Conservation (phyloP, 2,888 invertebrate species). For the Halocaridina rubra region DNA sequence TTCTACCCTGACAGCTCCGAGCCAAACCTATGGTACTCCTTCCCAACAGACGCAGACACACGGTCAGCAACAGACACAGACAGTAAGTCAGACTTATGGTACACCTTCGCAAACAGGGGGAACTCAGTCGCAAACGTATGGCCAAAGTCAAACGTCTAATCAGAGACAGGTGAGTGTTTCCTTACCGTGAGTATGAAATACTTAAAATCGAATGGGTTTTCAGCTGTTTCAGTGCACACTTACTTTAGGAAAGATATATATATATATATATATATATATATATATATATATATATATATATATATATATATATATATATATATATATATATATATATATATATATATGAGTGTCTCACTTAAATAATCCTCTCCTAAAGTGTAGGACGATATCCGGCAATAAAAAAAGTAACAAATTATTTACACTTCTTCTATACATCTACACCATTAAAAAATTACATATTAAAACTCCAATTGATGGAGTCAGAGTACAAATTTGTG, state of each 20-base stretch:
- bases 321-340: conserved; percentile 11
- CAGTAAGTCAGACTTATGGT: conserved; percentile 46
- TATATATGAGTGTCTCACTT: not conserved
- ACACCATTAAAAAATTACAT: too few relatives aligned
- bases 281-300: not conserved
- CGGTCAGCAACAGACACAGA: conserved; percentile 42
- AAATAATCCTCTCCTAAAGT: not conserved
- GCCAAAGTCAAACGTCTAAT: not conserved
- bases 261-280: not conserved
- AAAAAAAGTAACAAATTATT: too few relatives aligned
- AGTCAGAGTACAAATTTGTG: too few relatives aligned
- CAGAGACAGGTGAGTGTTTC: conserved; percentile 18
- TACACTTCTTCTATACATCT: too few relatives aligned
- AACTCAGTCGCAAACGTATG: conserved; percentile 37
- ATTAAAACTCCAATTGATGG: too few relatives aligned
- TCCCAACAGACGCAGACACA: not conserved
- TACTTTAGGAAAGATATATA: not conserved
- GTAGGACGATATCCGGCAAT: too few relatives aligned
- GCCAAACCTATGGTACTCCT: conserved; percentile 18
- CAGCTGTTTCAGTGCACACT: too few relatives aligned
- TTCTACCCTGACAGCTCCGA: not conserved
- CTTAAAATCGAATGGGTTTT: too few relatives aligned
- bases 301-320: conserved; percentile 14
- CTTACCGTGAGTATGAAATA: too few relatives aligned
- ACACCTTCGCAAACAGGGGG: conserved; percentile 22